Evolutionary conservation across 2,797 vertebrate species (phyloP).

Genomic region (Tokudaia muenninki): DNA sequence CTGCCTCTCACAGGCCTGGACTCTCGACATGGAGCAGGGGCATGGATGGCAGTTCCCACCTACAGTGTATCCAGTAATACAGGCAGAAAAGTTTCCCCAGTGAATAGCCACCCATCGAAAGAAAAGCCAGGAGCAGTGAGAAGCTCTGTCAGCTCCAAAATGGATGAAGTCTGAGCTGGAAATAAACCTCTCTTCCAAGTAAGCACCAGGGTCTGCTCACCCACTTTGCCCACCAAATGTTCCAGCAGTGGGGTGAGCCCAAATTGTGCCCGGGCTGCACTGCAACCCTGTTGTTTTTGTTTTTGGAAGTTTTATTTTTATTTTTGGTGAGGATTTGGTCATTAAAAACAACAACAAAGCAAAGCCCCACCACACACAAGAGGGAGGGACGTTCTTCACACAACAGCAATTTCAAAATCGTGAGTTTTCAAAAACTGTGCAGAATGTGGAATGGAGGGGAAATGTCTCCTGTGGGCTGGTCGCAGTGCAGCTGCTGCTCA

Average conservation of each 20-base stretch:
- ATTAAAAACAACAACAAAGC: slow-evolving; percentile 86
- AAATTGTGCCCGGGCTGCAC: slow-evolving; percentile 83
- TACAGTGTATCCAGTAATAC: slow-evolving; percentile 67
- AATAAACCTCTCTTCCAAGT: slow-evolving; percentile 85
- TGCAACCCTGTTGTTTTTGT: slow-evolving; percentile 58
- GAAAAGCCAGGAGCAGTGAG: slow-evolving; percentile 83
- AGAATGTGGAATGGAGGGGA: slow-evolving; percentile 85
- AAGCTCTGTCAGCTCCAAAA: slow-evolving; percentile 85
- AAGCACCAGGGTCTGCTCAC: slow-evolving; percentile 84
- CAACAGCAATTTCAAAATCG: slow-evolving; percentile 91
- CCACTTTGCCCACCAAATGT: slow-evolving; percentile 78
- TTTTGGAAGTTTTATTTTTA: slow-evolving; percentile 71
- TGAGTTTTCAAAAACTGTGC: slow-evolving; percentile 86
- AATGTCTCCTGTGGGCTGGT: slow-evolving; percentile 91
- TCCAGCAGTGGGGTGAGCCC: slow-evolving; percentile 83
- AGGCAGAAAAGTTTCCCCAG: slow-evolving; percentile 73
- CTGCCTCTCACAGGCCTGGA: slow-evolving; percentile 56
- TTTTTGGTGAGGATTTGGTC: slow-evolving; percentile 78
- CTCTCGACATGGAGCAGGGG: slow-evolving; percentile 36
- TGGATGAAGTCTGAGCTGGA: slow-evolving; percentile 85
- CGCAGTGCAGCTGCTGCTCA: slow-evolving; percentile 89
- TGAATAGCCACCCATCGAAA: slow-evolving; percentile 82
- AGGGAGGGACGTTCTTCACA: slow-evolving; percentile 65
- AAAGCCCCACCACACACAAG: slow-evolving; percentile 69
- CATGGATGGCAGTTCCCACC: slow-evolving; percentile 59